Conservation (phyloP, 2,113 vertebrate species). For the Stomatorhinus ivindoensis region DNA sequence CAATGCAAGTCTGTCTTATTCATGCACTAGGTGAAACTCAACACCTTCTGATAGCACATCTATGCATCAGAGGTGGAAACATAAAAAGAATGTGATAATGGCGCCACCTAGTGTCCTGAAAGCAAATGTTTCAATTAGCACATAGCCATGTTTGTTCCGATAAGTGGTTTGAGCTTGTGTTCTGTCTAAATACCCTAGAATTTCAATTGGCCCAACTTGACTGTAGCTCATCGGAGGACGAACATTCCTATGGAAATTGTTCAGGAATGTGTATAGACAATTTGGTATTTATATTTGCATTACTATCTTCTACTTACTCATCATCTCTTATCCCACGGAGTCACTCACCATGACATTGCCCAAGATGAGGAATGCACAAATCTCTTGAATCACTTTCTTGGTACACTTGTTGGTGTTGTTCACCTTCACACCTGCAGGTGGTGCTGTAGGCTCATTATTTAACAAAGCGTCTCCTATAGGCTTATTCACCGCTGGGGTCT, state of each 20-base stretch:
- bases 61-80: not conserved
- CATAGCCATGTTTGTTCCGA: not conserved
- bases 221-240: not conserved
- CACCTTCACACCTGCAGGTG: conserved; percentile 11
- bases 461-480: not conserved
- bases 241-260: not conserved
- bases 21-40: not conserved
- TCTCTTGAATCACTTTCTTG: too few relatives aligned
- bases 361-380: conserved; percentile 73
- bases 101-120: not conserved
- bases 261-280: not conserved
- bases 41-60: not conserved
- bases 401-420: conserved; percentile 40
- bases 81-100: not conserved
- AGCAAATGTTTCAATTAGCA: not conserved
- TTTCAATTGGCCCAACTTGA: not conserved
- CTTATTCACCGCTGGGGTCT: not conserved
- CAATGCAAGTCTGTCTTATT: not conserved
- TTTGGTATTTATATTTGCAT: not conserved
- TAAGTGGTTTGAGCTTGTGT: not conserved
- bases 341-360: conserved; percentile 76
- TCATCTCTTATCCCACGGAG: not conserved
- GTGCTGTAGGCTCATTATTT: not conserved
- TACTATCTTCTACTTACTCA: not conserved
- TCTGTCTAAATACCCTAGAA: not conserved